Percentiles rank a stretch among this genome's conserved stretches.
Evolutionary conservation across 2,113 vertebrate species (phyloP).

Genomic region (Verasper variegatus): DNA sequence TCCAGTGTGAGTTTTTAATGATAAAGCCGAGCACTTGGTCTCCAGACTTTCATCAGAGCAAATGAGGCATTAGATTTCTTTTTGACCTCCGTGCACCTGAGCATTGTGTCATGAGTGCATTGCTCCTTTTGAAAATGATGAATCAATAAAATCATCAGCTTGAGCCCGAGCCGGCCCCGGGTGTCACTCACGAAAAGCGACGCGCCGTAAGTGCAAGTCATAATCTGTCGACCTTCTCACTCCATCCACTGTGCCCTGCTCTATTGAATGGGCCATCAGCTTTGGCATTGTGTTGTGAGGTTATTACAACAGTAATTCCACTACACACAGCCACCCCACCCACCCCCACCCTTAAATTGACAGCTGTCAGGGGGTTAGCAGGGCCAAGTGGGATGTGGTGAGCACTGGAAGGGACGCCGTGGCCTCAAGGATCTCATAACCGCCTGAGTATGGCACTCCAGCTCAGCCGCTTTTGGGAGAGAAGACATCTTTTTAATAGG

Average conservation of each 20-base stretch:
- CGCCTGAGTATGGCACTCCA: constrained; percentile 6
- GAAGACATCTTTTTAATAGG: constrained; percentile 19
- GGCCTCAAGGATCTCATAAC: constrained; percentile 49
- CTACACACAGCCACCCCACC: constrained; percentile 26
- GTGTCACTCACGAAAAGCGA: constrained; percentile 38
- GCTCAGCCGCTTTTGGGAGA: constrained; percentile 13
- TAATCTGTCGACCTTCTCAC: constrained; percentile 48
- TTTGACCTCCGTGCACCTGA: constrained; percentile 18
- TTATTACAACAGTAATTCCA: constrained; percentile 62
- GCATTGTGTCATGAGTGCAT: constrained; percentile 21
- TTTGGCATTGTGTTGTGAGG: constrained; percentile 45
- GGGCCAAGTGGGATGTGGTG: constrained; percentile 44
- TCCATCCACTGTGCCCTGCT: constrained; percentile 19
- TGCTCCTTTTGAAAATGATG: constrained; percentile 33
- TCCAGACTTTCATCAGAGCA: constrained; percentile 12
- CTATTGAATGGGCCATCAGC: constrained; percentile 18
- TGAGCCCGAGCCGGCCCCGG: background rate
- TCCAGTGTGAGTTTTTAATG: constrained; percentile 12
- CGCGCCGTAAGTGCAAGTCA: constrained; percentile 20
- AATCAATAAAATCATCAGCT: constrained; percentile 42
- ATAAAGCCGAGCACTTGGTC: constrained; percentile 18
- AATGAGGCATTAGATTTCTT: constrained; percentile 18
- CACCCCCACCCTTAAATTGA: constrained; percentile 47
- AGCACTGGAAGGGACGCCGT: constrained; percentile 22
- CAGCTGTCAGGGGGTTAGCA: constrained; percentile 60